phyloP scores from a whole-genome alignment of 2,113 vertebrate genomes.

The Sphyrna mokarran region DNA sequence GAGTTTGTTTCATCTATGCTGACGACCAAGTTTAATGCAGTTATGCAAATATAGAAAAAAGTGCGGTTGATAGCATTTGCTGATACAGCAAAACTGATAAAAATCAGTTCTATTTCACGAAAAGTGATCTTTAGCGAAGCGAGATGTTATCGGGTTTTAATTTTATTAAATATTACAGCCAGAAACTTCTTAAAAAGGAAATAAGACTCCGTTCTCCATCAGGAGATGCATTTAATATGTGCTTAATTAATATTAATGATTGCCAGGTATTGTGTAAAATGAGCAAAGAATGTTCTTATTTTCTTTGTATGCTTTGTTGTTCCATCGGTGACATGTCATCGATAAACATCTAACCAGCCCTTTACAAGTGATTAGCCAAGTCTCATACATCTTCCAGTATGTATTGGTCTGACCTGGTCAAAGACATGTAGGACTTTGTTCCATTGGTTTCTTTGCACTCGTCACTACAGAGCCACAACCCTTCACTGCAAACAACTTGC shows the following conservation, averaged over 20 bases:
- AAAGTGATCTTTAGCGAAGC: background rate
- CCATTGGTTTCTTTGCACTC: background rate
- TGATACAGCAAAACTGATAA: constrained; percentile 28
- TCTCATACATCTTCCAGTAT: background rate
- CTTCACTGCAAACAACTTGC: background rate
- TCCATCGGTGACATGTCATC: background rate
- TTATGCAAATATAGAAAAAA: constrained; percentile 3
- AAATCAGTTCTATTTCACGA: constrained; percentile 10
- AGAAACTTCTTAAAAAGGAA: background rate
- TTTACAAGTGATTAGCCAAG: background rate
- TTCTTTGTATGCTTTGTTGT: background rate
- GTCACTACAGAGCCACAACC: background rate
- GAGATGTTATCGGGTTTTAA: background rate
- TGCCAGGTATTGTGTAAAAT: background rate
- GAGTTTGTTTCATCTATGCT: background rate
- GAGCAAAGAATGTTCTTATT: background rate
- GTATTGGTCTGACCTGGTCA: background rate
- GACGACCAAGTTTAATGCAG: constrained; percentile 18
- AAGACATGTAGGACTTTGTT: background rate
- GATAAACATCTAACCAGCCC: background rate
- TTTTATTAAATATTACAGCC: background rate
- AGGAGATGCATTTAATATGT: background rate
- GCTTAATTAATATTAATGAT: background rate
- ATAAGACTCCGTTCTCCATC: background rate
- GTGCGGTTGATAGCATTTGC: constrained; percentile 6